A percentile compares a stretch with the other conserved stretches of the same genome.
phyloP scores from a whole-genome alignment of 2,888 invertebrate genomes.

The Mythimna ferrago region DNA sequence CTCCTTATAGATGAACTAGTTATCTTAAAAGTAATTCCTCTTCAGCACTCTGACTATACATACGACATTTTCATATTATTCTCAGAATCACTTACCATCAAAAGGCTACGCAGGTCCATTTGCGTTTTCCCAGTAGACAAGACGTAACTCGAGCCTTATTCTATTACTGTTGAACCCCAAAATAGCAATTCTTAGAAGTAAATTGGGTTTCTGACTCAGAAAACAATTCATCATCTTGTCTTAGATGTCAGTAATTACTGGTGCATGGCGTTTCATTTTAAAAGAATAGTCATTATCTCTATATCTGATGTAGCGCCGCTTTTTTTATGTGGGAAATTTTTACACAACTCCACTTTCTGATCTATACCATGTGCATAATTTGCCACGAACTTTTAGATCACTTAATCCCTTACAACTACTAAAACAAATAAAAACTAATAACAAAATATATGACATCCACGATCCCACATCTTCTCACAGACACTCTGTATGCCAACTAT shows the following conservation, averaged over 20 bases:
- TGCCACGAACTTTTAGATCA: too few species aligned
- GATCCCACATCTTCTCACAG: too few species aligned
- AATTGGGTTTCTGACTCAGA: slow-evolving; percentile 31
- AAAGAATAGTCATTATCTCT: not conserved
- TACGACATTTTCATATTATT: slow-evolving; percentile 15
- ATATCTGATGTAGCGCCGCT: not conserved
- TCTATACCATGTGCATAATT: too few species aligned
- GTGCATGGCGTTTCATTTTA: slow-evolving; percentile 3
- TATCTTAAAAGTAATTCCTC: not conserved
- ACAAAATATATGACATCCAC: too few species aligned
- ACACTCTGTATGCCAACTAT: too few species aligned
- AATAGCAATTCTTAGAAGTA: slow-evolving; percentile 55
- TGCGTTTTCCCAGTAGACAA: slow-evolving; percentile 29
- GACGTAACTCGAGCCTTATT: slow-evolving; percentile 32
- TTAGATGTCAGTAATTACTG: slow-evolving; percentile 29
- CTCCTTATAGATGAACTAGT: not conserved
- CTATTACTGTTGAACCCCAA: slow-evolving; percentile 21
- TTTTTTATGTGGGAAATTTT: too few species aligned
- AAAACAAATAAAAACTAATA: too few species aligned
- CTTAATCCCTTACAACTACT: too few species aligned
- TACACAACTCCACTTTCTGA: too few species aligned
- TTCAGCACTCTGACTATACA: not conserved
- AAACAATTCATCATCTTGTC: slow-evolving; percentile 26
- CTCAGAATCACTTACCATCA: slow-evolving; percentile 36
- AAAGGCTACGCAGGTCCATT: slow-evolving; percentile 2